These are phyloP conservation scores for Rhinolophus sinicus DNA, from an alignment of 2,113 vertebrate species.

Conservation along the genomic window DNA sequence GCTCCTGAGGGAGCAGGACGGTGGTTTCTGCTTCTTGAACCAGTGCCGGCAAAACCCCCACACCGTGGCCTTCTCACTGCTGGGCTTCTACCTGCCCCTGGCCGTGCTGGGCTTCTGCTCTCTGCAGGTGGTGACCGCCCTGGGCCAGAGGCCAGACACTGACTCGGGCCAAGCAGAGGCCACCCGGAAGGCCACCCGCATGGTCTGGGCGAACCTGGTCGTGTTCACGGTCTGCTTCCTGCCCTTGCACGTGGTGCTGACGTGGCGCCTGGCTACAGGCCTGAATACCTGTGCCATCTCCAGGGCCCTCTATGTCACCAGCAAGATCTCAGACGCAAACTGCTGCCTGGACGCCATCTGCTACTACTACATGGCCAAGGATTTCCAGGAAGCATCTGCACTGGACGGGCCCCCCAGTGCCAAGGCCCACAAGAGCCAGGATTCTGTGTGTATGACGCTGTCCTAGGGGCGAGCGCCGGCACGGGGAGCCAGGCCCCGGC, in stretches of 20 bases:
- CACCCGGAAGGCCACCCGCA: constrained; percentile 75
- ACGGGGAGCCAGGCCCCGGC: not conserved
- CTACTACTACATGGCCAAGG: constrained; percentile 87
- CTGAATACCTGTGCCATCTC: not conserved
- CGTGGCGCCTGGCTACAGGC: not conserved
- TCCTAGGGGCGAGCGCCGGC: not conserved
- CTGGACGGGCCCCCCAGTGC: not conserved
- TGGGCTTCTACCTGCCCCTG: constrained; percentile 81
- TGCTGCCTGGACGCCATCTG: constrained; percentile 88
- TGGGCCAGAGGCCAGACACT: constrained; percentile 66
- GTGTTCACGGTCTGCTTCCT: constrained; percentile 86
- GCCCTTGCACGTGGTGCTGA: constrained; percentile 79
- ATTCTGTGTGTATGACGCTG: constrained; percentile 38
- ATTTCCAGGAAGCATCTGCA: constrained; percentile 81
- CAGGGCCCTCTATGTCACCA: not conserved
- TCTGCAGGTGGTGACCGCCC: constrained; percentile 73
- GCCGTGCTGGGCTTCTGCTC: constrained; percentile 86
- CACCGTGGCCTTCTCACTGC: accelerated
- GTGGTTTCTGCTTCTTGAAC: constrained; percentile 48
- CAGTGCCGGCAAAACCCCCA: accelerated
- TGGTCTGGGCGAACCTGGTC: constrained; percentile 84
- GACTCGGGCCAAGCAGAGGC: constrained; percentile 33
- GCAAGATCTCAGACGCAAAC: constrained; percentile 82
- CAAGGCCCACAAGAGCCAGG: constrained; percentile 53
- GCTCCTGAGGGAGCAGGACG: not conserved